Base-by-base conservation (phyloP, 2,113 vertebrate genomes). In the Brachypteracias leptosomus region DNA sequence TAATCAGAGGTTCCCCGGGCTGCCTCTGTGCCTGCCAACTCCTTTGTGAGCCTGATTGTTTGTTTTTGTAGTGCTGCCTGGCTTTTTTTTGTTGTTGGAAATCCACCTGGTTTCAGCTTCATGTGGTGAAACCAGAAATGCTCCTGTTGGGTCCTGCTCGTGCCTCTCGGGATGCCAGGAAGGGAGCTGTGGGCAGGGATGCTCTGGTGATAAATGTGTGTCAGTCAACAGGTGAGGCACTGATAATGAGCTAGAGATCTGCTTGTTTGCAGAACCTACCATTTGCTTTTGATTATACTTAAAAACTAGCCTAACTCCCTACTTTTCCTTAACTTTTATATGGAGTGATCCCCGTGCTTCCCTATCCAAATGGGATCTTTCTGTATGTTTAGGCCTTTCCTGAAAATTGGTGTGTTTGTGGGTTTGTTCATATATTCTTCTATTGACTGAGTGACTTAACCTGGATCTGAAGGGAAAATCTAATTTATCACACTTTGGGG, bases 1-100 rank as follows among this genome's bases (percentile, higher is more conserved):
- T 96, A 94, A 97, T 95, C 94, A 75, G 74, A 94, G 73, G 87
- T 68, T 90, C 81, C 88, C 90, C 10, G 2, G 13, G 63, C 54
- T 75, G 89, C 92, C 78, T 85, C 75, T 4, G 8, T 25, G 80
- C 81, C 89, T 96, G 79, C 88, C 87, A 76, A 1, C 89, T 86
- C 91, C 93, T 71, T 36, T 76, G 62, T 57, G 63, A 85, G 89
- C 10, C 0, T 16, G 9, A 7, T 18, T n/a, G 40, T 6, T 59
- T 61, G 85, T 51, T 46, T 63, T 77, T 52, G 38, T 58, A 11
- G 59, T 16, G 66, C 35, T 71, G 0, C 61, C 75, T 95, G 88
- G 20, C 33, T 71, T 20, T 87, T 58, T 14, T 62, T 19, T 91
- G 47, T 24, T 1, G 9, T 10, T n/a, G 42, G 44, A 10, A 11